Evolutionary conservation across 2,113 vertebrate species (phyloP), one percentile per base, ranked within the genome.

Genomic region (Leptodactylus fuscus): DNA sequence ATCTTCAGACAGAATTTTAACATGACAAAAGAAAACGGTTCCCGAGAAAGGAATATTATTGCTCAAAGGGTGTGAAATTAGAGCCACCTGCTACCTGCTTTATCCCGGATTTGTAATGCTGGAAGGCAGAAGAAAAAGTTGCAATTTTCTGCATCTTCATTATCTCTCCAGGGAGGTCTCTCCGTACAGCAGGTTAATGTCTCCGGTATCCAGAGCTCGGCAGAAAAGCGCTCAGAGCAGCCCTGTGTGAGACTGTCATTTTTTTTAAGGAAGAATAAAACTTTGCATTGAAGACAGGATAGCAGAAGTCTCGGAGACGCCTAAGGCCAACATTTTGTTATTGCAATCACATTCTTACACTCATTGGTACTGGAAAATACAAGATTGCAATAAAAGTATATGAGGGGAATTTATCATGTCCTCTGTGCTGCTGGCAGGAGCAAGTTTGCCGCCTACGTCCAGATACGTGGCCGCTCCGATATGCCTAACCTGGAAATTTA

Each of bases 101-200:
- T 86, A 0, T 89, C 46, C 65, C 22, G 67, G 81, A 82, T 80
- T 44, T 69, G 7, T 71, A 24, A 0, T 18, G 20, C 48, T 83
- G 67, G 65, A 83, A 88, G 89, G 5, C 0, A 73, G 87, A 87
- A 88, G 83, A 90, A 89, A 88, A 44, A 44, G 74, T 85, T 53
- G 79, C 67, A 90, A 87, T 85, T 85, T 90, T 93, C 88, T 49
- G 32, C 0, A 85, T 83, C 87, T 81, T 89, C 87, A 85, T 83
- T 55, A 13, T 76, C 81, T 41, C 69, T 71, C 53, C 81, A 44
- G 38, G 51, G 38, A 87, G 87, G 90, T 38, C 1, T 24, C 73
- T 44, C 22, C 77, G 20, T 65, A 77, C n/a, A 86, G 70, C 65
- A 84, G 87, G 86, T 16, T 46, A 76, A 82, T 44, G 22, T 84